These are phyloP conservation scores for Chloropsis hardwickii DNA, from an alignment of 2,113 vertebrate genomes.

Conservation along the genomic window DNA sequence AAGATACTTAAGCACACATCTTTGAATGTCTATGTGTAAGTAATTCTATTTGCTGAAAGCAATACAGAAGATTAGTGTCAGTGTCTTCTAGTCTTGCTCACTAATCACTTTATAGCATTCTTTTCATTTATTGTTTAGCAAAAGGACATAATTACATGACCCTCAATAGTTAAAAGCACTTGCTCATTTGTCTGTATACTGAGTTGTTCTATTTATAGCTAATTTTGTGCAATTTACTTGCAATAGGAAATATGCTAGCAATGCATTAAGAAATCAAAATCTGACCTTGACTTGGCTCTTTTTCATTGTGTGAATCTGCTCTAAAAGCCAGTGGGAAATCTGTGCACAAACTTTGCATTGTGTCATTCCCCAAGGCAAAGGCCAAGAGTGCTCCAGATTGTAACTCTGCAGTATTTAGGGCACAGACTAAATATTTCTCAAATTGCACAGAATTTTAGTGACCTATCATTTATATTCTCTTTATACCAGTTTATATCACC, in stretches of 20 bases:
- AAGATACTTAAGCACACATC: not conserved
- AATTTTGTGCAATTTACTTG: slow-evolving; percentile 12
- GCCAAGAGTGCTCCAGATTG: not conserved
- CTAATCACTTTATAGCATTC: not conserved
- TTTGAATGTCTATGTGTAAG: not conserved
- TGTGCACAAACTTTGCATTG: not conserved
- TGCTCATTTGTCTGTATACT: not conserved
- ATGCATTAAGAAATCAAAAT: slow-evolving; percentile 20
- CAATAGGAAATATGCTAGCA: not conserved
- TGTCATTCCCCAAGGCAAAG: not conserved
- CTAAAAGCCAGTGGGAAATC: not conserved
- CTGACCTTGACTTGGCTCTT: not conserved
- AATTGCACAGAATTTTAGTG: not conserved
- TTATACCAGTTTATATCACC: not conserved
- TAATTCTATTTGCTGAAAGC: not conserved
- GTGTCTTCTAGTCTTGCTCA: not conserved
- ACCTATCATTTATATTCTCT: not conserved
- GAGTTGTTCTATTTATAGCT: not conserved
- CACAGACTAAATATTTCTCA: slow-evolving; percentile 16
- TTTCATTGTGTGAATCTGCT: not conserved
- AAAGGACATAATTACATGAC: not conserved
- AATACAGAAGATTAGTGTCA: not conserved
- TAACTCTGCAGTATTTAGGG: not conserved
- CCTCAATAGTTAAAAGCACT: not conserved
- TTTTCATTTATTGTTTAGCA: not conserved